Conservation (phyloP, 2,113 vertebrate genomes). For the Anseranas semipalmata region DNA sequence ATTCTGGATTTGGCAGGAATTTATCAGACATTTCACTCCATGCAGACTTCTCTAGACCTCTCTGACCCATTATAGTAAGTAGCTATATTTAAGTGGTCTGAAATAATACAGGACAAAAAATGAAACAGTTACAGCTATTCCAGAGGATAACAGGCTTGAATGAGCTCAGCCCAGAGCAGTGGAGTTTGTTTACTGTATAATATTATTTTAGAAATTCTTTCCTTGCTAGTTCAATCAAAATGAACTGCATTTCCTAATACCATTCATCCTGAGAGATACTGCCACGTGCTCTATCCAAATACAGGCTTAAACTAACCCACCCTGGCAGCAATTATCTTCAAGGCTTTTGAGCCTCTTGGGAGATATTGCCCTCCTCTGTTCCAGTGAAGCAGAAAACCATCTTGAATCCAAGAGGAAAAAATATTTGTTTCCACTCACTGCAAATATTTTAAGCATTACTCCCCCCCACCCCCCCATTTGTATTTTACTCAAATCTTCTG, state of each 20-base stretch:
- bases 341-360: neutral
- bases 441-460: neutral
- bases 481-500: neutral
- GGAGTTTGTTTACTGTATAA: neutral
- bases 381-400: neutral
- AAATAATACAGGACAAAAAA: slow-evolving; percentile 19
- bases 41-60: neutral
- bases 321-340: slow-evolving; percentile 13
- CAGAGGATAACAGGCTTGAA: neutral
- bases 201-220: slow-evolving; percentile 50
- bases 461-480: rapidly evolving
- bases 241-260: slow-evolving; percentile 39
- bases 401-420: neutral
- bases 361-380: neutral
- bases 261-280: slow-evolving; percentile 36
- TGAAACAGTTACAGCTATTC: neutral
- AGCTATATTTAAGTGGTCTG: neutral
- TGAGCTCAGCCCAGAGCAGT: neutral
- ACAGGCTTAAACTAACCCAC: neutral
- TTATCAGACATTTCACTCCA: neutral
- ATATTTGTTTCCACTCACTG: neutral
- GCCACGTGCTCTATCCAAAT: slow-evolving; percentile 5
- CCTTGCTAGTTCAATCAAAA: slow-evolving; percentile 41
- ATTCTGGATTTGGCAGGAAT: neutral
- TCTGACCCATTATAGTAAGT: neutral